phyloP scores from a whole-genome alignment of 2,113 vertebrate species.

The Corynorhinus townsendii region DNA sequence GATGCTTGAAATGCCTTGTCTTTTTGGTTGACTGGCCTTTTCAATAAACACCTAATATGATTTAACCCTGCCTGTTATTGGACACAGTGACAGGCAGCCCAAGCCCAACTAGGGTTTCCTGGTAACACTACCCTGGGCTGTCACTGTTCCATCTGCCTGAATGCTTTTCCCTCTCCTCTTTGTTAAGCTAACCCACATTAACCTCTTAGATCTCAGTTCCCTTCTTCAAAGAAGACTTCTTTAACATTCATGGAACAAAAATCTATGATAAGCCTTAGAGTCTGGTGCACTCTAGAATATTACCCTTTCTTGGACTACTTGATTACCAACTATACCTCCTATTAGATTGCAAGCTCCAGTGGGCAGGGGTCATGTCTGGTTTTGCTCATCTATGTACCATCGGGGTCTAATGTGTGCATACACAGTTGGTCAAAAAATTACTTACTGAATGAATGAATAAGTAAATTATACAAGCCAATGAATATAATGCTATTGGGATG shows the following conservation, averaged over 20 bases:
- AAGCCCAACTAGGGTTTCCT: no score
- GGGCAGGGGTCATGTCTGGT: not conserved
- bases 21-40: no score
- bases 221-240: not conserved
- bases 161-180: not conserved
- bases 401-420: not conserved
- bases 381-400: not conserved
- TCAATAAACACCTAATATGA: no score
- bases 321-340: not conserved
- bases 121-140: no score
- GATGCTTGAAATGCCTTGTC: no score
- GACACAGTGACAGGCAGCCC: no score
- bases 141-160: not conserved
- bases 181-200: not conserved
- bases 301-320: not conserved
- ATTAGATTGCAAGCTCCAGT: not conserved
- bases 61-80: no score
- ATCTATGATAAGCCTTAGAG: not conserved
- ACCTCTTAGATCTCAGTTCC: not conserved
- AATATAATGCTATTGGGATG: not conserved
- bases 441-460: not conserved
- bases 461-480: not conserved
- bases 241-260: not conserved
- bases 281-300: not conserved
- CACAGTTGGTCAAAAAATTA: not conserved